Percentiles rank a stretch among this genome's conserved stretches.
phyloP scores from a whole-genome alignment of 2,113 vertebrate genomes.

The Rhinogobius similis region DNA sequence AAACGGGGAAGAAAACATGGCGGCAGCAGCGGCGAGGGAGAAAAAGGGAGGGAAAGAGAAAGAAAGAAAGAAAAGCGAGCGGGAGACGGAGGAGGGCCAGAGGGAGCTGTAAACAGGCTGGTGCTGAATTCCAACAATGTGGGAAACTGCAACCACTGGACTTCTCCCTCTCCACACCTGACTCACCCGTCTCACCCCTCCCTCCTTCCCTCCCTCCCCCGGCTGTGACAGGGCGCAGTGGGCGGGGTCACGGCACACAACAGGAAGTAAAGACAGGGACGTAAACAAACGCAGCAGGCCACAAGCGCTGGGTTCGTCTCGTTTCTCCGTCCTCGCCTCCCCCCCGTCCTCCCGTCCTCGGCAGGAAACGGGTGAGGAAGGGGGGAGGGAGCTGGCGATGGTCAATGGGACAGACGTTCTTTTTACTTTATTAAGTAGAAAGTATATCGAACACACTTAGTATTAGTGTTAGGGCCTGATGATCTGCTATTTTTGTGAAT shows the following conservation, averaged over 20 bases:
- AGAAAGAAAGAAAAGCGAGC: neutral
- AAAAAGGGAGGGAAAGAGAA: neutral
- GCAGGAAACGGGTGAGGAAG: too few relatives aligned
- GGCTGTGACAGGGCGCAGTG: slow-evolving; percentile 52
- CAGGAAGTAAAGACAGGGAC: slow-evolving; percentile 72
- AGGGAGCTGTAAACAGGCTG: slow-evolving; percentile 68
- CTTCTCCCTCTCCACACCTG: slow-evolving; percentile 10
- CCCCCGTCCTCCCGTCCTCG: too few relatives aligned
- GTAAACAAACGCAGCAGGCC: slow-evolving; percentile 66
- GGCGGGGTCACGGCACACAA: slow-evolving; percentile 55
- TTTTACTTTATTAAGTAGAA: too few relatives aligned
- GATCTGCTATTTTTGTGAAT: too few relatives aligned
- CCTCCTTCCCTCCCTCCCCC: slow-evolving; percentile 13
- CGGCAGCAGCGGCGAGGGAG: too few relatives aligned
- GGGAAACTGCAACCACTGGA: slow-evolving; percentile 69
- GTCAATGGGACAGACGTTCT: too few relatives aligned
- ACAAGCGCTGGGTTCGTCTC: neutral
- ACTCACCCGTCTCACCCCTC: slow-evolving; percentile 22
- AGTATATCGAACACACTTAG: too few relatives aligned
- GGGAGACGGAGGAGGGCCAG: slow-evolving; percentile 45
- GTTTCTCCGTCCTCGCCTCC: too few relatives aligned
- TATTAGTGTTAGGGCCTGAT: too few relatives aligned
- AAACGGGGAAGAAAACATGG: neutral
- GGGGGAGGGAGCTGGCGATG: too few relatives aligned
- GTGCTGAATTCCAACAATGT: slow-evolving; percentile 77